These are phyloP conservation scores for Zoanthus gigantus DNA, from an alignment of 92 coral and sea anemone species.

Conservation along the genomic window DNA sequence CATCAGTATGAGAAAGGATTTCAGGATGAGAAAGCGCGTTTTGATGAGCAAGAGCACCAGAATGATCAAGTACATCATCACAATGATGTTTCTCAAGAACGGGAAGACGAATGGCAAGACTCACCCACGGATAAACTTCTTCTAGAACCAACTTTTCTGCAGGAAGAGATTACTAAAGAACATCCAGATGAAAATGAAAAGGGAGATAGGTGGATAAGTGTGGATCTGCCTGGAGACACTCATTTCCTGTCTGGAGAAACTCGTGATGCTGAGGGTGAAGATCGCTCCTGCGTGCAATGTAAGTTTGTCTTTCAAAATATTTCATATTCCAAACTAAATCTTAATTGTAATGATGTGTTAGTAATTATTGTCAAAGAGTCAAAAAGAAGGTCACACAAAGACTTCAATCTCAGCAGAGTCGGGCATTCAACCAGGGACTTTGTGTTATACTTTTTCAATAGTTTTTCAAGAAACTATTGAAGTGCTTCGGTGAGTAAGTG, in stretches of 20 bases:
- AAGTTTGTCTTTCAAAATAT: neutral
- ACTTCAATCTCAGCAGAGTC: too few species aligned
- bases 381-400: too few species aligned
- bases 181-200: neutral
- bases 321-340: too few species aligned
- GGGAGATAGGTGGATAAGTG: neutral
- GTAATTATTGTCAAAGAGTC: too few species aligned
- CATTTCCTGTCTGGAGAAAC: neutral
- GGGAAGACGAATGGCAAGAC: constrained; percentile 40
- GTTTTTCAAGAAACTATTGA: too few species aligned
- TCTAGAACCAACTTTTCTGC: constrained; percentile 9
- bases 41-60: constrained; percentile 3
- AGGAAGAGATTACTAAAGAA: neutral
- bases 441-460: too few species aligned
- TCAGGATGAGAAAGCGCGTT: neutral
- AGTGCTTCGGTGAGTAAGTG: too few species aligned
- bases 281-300: neutral
- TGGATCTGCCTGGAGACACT: neutral
- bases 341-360: too few species aligned
- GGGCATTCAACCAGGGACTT: too few species aligned
- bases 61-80: neutral
- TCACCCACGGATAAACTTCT: constrained; percentile 36
- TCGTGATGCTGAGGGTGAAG: neutral
- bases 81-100: neutral
- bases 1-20: neutral